Conservation (phyloP, 2,113 vertebrate species). For the Tinamus guttatus region DNA sequence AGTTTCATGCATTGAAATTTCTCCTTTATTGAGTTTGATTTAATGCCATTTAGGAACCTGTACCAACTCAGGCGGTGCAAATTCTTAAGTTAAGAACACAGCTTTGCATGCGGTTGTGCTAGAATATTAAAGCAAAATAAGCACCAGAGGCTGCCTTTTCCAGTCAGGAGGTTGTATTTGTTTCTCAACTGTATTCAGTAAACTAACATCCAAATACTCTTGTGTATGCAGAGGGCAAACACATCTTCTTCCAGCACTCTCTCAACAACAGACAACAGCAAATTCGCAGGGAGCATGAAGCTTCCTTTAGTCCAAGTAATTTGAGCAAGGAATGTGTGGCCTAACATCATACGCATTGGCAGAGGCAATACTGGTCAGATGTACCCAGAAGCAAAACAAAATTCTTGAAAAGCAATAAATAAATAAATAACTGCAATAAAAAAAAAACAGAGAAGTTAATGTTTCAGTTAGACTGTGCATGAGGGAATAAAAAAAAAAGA, state of each 20-base stretch:
- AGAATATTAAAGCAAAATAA: neutral
- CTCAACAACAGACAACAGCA: neutral
- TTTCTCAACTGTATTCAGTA: neutral
- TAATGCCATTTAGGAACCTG: neutral
- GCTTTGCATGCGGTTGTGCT: neutral
- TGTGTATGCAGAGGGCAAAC: neutral
- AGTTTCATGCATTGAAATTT: neutral
- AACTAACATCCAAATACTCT: neutral
- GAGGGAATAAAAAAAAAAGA: too few species aligned
- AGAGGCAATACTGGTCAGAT: neutral
- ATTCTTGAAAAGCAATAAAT: neutral
- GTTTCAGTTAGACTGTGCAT: neutral
- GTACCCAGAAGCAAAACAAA: neutral
- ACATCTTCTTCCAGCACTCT: neutral
- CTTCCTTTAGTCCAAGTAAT: neutral
- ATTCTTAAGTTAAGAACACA: neutral
- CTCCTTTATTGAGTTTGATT: neutral
- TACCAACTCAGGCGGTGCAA: neutral
- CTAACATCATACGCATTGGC: neutral
- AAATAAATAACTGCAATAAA: neutral
- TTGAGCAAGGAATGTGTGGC: neutral
- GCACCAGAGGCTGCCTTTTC: neutral
- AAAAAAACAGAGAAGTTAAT: neutral
- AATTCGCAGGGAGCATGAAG: neutral
- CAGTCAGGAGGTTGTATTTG: neutral